phyloP scores from a whole-genome alignment of 1,140 invertebrate genomes.

The Zeugodacus cucurbitae region DNA sequence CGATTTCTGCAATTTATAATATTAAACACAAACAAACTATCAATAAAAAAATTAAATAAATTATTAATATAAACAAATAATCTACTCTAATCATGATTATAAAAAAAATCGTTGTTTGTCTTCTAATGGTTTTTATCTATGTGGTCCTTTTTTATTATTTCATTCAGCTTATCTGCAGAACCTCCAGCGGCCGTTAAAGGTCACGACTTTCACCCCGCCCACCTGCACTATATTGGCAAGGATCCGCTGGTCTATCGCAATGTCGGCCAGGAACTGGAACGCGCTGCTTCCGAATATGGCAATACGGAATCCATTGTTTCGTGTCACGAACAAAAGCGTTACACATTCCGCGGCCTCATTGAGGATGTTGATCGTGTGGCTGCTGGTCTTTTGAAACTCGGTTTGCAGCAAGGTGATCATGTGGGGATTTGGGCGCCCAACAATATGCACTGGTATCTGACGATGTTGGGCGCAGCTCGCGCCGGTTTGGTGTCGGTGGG shows the following conservation, averaged over 20 bases:
- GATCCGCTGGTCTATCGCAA: slow-evolving; percentile 71
- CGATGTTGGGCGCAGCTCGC: slow-evolving; percentile 81
- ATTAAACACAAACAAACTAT: no score
- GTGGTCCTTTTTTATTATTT: neutral
- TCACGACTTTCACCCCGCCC: neutral
- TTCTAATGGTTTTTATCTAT: no score
- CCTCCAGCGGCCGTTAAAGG: neutral
- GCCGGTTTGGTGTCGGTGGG: slow-evolving; percentile 83
- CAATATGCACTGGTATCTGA: slow-evolving; percentile 82
- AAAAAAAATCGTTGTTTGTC: no score
- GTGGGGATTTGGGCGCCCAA: slow-evolving; percentile 93
- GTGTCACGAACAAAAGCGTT: slow-evolving; percentile 70
- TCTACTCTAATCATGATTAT: no score
- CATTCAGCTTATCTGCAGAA: neutral
- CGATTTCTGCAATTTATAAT: no score
- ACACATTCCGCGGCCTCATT: slow-evolving; percentile 75
- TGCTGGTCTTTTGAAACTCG: slow-evolving; percentile 81
- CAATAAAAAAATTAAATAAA: no score
- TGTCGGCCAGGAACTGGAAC: slow-evolving; percentile 72
- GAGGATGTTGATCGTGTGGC: slow-evolving; percentile 81
- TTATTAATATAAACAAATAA: no score
- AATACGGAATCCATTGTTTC: slow-evolving; percentile 73
- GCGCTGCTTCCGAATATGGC: slow-evolving; percentile 70
- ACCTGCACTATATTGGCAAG: slow-evolving; percentile 68
- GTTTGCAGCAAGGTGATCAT: slow-evolving; percentile 83